Evolutionary conservation across 2,797 vertebrate genomes (phyloP).

Genomic region (Cossypha niveicapilla): DNA sequence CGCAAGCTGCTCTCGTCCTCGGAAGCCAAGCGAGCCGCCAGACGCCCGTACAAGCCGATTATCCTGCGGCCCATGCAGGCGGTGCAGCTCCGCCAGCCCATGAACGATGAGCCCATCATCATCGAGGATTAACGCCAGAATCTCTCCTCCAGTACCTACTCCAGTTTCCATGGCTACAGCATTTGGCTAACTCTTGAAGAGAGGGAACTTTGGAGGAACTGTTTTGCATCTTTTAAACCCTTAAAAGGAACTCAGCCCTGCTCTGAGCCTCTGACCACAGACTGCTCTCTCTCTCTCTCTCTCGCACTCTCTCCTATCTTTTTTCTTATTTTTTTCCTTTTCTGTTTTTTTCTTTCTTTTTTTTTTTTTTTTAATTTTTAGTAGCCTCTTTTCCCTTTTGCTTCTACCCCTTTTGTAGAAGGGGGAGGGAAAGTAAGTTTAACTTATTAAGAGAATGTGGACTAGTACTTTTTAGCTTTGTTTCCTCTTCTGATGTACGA

Average conservation of each 20-base stretch:
- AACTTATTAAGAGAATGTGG: constrained; percentile 88
- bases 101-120: constrained; percentile 80
- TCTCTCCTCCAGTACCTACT: constrained; percentile 33
- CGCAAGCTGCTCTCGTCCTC: constrained; percentile 82
- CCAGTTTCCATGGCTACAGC: constrained; percentile 58
- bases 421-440: constrained; percentile 75
- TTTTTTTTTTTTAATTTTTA: constrained; percentile 20
- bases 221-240: constrained; percentile 77
- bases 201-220: constrained; percentile 71
- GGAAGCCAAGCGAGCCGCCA: constrained; percentile 80
- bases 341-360: no score
- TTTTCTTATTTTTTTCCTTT: neutral
- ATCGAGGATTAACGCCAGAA: constrained; percentile 74
- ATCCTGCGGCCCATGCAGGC: constrained; percentile 78
- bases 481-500: constrained; percentile 87
- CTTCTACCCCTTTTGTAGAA: constrained; percentile 78
- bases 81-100: constrained; percentile 75
- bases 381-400: constrained; percentile 63
- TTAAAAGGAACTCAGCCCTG: constrained; percentile 58
- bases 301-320: neutral
- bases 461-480: constrained; percentile 74
- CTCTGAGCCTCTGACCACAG: constrained; percentile 69
- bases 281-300: constrained; percentile 43
- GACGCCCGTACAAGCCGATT: constrained; percentile 75
- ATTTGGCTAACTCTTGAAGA: constrained; percentile 48